Evolutionary conservation across 2,888 invertebrate species (phyloP).

Genomic region (Acanthosepion esculentum): DNA sequence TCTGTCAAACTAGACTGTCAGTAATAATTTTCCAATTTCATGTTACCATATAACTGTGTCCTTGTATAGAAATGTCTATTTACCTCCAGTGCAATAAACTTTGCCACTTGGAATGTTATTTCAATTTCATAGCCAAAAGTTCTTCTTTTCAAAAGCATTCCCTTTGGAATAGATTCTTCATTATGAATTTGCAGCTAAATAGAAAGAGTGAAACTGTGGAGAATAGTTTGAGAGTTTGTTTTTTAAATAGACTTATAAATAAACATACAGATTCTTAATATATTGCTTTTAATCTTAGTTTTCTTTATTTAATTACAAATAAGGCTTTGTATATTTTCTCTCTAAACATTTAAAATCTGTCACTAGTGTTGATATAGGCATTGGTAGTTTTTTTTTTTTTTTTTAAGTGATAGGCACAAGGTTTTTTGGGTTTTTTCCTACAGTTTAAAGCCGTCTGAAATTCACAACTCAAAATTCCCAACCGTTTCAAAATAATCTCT

Average conservation of each 20-base stretch:
- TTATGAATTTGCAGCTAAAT: neutral
- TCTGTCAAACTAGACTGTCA: neutral
- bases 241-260: neutral
- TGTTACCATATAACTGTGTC: neutral
- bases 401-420: neutral
- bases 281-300: no score
- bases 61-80: no score
- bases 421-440: neutral
- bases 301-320: neutral
- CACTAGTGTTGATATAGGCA: neutral
- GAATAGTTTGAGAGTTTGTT: neutral
- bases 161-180: neutral
- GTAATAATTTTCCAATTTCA: neutral
- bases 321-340: neutral
- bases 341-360: neutral
- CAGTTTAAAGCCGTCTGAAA: neutral
- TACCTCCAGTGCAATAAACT: no score
- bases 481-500: neutral
- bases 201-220: neutral
- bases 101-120: neutral
- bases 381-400: neutral
- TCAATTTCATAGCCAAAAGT: neutral
- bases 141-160: neutral
- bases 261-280: no score
- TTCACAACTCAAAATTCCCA: neutral